phyloP scores from a whole-genome alignment of 2,113 vertebrate genomes.

The Platanista minor region DNA sequence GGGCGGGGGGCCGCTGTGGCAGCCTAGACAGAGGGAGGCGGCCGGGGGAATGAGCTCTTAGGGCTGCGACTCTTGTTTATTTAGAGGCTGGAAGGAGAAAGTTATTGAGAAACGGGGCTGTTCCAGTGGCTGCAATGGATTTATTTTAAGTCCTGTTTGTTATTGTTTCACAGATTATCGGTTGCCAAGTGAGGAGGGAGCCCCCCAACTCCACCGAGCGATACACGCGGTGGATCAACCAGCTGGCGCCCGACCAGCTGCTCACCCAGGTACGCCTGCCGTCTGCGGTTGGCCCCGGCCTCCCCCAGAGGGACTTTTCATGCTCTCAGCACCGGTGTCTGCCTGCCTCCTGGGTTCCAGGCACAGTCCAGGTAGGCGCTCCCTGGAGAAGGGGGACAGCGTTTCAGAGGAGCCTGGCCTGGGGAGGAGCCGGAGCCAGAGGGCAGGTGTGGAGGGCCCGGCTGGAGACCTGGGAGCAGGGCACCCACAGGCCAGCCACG shows the following conservation, averaged over 20 bases:
- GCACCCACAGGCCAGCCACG: background rate
- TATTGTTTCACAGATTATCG: constrained; percentile 87
- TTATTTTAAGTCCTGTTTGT: background rate
- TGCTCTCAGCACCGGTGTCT: background rate
- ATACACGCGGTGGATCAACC: constrained; percentile 96
- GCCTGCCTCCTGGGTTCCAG: background rate
- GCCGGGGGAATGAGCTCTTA: background rate
- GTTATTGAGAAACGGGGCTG: background rate
- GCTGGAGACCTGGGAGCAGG: background rate
- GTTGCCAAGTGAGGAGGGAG: constrained; percentile 88
- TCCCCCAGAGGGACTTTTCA: too few species aligned
- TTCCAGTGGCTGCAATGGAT: background rate
- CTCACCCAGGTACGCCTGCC: constrained; percentile 88
- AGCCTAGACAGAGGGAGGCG: background rate
- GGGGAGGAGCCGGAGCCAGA: background rate
- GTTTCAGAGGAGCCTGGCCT: background rate
- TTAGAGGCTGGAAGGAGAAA: background rate
- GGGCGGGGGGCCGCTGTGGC: background rate
- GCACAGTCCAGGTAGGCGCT: background rate
- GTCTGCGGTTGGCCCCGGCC: fast-evolving
- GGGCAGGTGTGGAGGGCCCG: background rate
- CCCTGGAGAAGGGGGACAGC: background rate
- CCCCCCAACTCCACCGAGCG: constrained; percentile 91
- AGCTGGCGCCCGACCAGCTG: constrained; percentile 86
- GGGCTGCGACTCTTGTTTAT: background rate